Evolutionary conservation across 2,888 invertebrate genomes (phyloP), one percentile per base, ranked within the genome.

Genomic region (Mycalesis mineus): DNA sequence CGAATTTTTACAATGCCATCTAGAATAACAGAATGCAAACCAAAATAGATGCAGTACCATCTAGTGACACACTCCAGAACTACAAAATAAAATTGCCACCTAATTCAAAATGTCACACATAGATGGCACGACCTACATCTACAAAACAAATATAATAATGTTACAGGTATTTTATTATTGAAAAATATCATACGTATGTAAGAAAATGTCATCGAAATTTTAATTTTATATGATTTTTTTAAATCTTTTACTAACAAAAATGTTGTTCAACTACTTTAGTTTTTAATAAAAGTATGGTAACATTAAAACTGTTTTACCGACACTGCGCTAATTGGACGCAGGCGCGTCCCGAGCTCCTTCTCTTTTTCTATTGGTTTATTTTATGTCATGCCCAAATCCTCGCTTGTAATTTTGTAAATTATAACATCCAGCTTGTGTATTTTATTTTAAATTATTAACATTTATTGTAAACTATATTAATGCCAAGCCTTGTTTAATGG

Each of bases 361-460:
- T 82, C 81, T 79, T 80, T 84, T 83, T 80, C 78, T 78, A 86
- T 88, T 86, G 87, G 86, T 86, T 88, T 86, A 82, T 88, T 87
- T 88, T 86, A 78, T 87, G 87, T 86, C 86, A 85, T 84, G 85
- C 78, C 79, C 77, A 76, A 80, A 78, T 75, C 82, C 80, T 75
- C 74, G 84, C 84, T 86, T 84, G 77, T 77, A 77, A 65, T 74
- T 9, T 36, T n/a, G n/a, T n/a, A n/a, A n/a, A 36, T 11, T 22
- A 11, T 36, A 36, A 22, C 11, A 79, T 72, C 74, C 75, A 68
- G 82, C 83, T 84, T 84, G 81, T 84, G 80, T 83, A 81, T 84
- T 82, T 84, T 83, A 81, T 84, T 82, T 84, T 86, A 78, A 69
- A 71, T 87, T 87, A n/a, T 69, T 87, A 64, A 49, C 58, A 64